Base-by-base conservation (phyloP, 1,140 invertebrate species). In the Zaprionus africanus region DNA sequence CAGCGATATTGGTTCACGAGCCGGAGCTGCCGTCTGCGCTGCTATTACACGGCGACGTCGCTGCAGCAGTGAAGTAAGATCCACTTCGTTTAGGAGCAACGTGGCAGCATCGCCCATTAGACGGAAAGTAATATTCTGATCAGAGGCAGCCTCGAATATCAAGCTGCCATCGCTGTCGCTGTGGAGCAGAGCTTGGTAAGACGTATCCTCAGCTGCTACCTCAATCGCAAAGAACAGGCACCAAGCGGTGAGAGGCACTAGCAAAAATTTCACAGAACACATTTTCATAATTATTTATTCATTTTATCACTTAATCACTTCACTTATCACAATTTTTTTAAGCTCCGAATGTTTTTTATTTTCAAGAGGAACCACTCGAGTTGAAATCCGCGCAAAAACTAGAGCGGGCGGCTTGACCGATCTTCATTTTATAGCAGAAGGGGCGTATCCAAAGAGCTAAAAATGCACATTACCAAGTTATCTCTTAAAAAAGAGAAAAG, bases 121-220 rank as follows among this genome's bases (percentile, higher is more conserved):
- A 5, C 91, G 84, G 4, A 92, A 59, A 5, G 87, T 83, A 22
- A 92, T 75, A 59, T 92, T 92, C 41, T 75, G 79, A 64, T 79
- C 76, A 0, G 12, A 24, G 1, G 67, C 90, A 11, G 90, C 56
- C 22, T 75, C 56, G n/a, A 92, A 56, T 4, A 81, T 24, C 9
- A 92, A 46, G 38, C 66, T 81, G 7, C 79, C 76, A 59, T 90
- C 64, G 24, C 65, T 15, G 13, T 11, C 36, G 28, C 34, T 28
- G 15, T 49, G 71, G 2, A 78, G 43, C 41, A 36, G 19, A 1
- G 73, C 19, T 7, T 71, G 67, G 0, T 0, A 12, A 7, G 28
- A 15, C 11, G 34, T 38, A 17, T 17, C 36, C 7, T 5, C n/a
- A 31, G 28, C 34, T 17, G 65, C 54, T 17, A 73, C 22, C 1